Percentiles rank a stretch among this genome's conserved stretches.
phyloP scores from a whole-genome alignment of 2,113 vertebrate genomes.

The Malurus alboscapulatus region DNA sequence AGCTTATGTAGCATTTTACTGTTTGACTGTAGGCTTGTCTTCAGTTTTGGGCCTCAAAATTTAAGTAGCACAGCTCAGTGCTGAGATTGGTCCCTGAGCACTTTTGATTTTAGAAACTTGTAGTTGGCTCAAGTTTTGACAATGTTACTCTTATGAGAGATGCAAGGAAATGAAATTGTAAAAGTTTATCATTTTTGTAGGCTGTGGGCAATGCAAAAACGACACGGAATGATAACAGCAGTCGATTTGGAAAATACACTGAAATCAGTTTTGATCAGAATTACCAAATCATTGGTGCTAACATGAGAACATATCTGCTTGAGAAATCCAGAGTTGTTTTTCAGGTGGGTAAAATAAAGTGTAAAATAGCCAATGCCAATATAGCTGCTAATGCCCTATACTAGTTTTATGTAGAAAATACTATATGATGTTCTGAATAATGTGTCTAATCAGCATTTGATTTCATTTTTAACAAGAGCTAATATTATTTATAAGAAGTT shows the following conservation, averaged over 20 bases:
- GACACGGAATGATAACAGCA: conserved; percentile 97
- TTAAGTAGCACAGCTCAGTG: not conserved
- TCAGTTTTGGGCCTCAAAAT: not conserved
- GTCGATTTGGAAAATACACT: conserved; percentile 96
- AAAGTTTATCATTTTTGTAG: conserved; percentile 51
- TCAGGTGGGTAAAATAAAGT: conserved; percentile 78
- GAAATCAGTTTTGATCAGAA: conserved; percentile 92
- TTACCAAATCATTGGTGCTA: conserved; percentile 92
- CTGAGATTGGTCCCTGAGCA: not conserved
- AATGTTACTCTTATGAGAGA: not conserved
- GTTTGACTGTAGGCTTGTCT: not conserved
- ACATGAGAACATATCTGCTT: conserved; percentile 96
- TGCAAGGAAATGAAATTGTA: not conserved
- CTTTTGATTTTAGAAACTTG: not conserved
- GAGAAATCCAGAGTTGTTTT: conserved; percentile 98
- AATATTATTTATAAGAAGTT: not conserved
- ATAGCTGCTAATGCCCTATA: not conserved
- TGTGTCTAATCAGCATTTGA: not conserved
- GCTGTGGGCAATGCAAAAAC: conserved; percentile 98
- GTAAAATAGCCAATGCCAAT: not conserved
- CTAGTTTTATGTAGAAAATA: not conserved
- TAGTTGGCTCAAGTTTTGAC: not conserved
- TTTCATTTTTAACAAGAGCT: not conserved
- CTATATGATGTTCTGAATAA: not conserved
- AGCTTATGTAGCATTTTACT: not conserved